Base-by-base conservation (phyloP, 1,140 invertebrate species). In the Apis laboriosa region DNA sequence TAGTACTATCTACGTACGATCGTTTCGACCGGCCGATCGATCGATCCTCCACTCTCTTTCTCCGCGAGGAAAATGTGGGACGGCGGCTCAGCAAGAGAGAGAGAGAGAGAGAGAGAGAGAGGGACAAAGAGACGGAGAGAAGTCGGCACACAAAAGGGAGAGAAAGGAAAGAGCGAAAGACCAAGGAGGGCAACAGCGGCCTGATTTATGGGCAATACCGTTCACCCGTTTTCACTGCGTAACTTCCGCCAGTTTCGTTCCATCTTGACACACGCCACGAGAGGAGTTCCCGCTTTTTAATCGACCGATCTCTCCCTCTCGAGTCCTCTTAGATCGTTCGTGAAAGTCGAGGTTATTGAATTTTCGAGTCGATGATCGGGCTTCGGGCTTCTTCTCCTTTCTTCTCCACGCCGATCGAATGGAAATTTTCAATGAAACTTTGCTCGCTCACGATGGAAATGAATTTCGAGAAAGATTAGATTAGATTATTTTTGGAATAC, bases 241-340 rank as follows among this genome's bases (percentile, higher is more conserved):
- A 89, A 89, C 88, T 89, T 89, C 88, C 88, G 88, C 80, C 88
- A 77, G 84, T 89, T 89, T 89, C 81, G 82, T 89, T 89, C 78
- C 87, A 88, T 89, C 87, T 86, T 84, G 84, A 85, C 84, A 56
- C 87, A 56, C 87, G 74, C 3, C 67, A 21, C 34, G 53, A 64
- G 76, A 73, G 56, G 56, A 84, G 68, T 88, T 88, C 84, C 87
- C 87, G 84, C 79, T 66, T 84, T 88, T 73, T 77, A 84, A 84
- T 76, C 83, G 70, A 83, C 70, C 70, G 13, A 85, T 77, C 61
- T 61, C 4, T n/a, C 60, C 12, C 4, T n/a, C 53, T 12, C 53
- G 53, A 55, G 28, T 28, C 5, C 7, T 63, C 58, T 21, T 77
- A 71, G 58, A 34, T 49, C 43, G 21, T 13, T 34, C 74, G 71